phyloP scores from a whole-genome alignment of 2,797 vertebrate genomes.

The Pipistrellus pipistrellus region DNA sequence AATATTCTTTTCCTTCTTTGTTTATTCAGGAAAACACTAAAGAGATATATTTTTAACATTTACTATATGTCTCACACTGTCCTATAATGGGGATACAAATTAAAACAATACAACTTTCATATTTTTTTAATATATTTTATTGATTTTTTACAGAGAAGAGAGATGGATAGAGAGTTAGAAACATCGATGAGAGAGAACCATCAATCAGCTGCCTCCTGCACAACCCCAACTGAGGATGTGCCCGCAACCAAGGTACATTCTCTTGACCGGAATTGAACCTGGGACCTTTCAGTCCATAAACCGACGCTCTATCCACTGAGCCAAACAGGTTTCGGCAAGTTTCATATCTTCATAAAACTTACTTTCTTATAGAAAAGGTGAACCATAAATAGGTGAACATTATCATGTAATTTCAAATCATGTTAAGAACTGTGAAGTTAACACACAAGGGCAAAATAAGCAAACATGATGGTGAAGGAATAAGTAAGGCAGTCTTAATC shows the following conservation, averaged over 20 bases:
- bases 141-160: too few relatives aligned
- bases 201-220: too few relatives aligned
- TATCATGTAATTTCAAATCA: slow-evolving; percentile 16
- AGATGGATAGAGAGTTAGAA: too few relatives aligned
- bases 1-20: background rate
- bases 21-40: background rate
- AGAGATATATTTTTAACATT: background rate
- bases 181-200: too few relatives aligned
- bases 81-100: background rate
- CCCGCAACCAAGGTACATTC: too few relatives aligned
- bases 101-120: background rate
- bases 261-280: too few relatives aligned
- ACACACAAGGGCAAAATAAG: background rate
- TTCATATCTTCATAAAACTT: background rate
- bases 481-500: background rate
- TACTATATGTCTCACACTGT: background rate
- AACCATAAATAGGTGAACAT: background rate
- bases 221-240: too few relatives aligned
- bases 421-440: background rate
- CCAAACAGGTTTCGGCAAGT: too few relatives aligned
- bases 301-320: too few relatives aligned
- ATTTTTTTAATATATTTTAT: too few relatives aligned
- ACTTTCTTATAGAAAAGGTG: background rate
- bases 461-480: background rate
- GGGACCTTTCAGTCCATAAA: too few relatives aligned